Percentiles rank a stretch among this genome's conserved stretches.
Conservation (phyloP, 1,140 invertebrate genomes). For the Dysdera silvatica region DNA sequence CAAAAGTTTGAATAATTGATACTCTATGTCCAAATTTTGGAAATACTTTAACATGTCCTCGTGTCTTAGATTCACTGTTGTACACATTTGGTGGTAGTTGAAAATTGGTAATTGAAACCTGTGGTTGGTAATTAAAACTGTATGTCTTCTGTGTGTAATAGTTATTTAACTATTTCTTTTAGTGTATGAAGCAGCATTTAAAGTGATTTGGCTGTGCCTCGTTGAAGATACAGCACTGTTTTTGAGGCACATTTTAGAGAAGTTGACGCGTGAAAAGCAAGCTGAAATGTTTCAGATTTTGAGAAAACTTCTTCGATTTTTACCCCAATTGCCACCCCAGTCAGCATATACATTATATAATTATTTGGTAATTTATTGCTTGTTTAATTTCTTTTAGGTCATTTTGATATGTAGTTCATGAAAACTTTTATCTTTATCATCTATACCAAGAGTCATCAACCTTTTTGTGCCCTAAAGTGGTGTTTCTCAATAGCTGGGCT, state of each 20-base stretch:
- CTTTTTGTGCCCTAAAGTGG: too few relatives aligned
- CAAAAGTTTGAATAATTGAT: too few relatives aligned
- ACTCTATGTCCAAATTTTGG: too few relatives aligned
- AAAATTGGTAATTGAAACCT: too few relatives aligned
- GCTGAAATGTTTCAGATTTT: slow-evolving; percentile 90
- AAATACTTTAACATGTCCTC: too few relatives aligned
- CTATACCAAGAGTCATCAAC: too few relatives aligned
- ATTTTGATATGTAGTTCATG: too few relatives aligned
- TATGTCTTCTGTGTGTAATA: slow-evolving; percentile 1
- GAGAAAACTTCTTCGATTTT: slow-evolving; percentile 83
- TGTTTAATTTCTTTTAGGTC: too few relatives aligned
- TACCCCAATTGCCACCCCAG: slow-evolving; percentile 88
- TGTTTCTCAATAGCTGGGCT: too few relatives aligned
- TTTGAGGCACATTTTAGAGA: slow-evolving; percentile 88
- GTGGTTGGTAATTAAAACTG: not conserved
- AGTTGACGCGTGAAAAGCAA: slow-evolving; percentile 88
- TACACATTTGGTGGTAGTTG: too few relatives aligned
- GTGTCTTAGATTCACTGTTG: too few relatives aligned
- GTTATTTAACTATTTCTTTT: slow-evolving; percentile 29
- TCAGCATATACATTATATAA: slow-evolving; percentile 98
- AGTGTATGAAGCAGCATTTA: slow-evolving; percentile 54
- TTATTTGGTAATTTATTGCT: slow-evolving; percentile 68
- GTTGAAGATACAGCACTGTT: slow-evolving; percentile 97
- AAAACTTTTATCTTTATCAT: too few relatives aligned
- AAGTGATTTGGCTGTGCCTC: slow-evolving; percentile 90